Percentiles rank a stretch among this genome's conserved stretches.
These are phyloP conservation scores for Anagrus nilaparvatae DNA, from an alignment of 1,140 invertebrate genomes.

Conservation along the genomic window DNA sequence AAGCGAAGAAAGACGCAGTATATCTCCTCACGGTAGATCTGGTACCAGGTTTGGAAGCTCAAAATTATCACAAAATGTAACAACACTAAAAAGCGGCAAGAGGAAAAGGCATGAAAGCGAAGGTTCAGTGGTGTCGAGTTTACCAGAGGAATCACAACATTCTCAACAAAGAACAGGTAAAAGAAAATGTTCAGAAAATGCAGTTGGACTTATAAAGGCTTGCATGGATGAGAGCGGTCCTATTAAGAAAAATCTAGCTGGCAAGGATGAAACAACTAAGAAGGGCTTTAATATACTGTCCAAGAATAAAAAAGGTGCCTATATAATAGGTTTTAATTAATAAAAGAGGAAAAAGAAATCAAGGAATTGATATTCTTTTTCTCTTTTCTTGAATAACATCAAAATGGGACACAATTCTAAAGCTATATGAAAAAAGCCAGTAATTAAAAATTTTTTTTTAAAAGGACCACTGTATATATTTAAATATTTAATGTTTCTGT, in stretches of 20 bases:
- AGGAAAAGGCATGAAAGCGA: constrained; percentile 68
- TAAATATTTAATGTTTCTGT: background rate
- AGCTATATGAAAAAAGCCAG: too few species aligned
- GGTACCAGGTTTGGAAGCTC: constrained; percentile 26
- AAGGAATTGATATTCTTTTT: too few species aligned
- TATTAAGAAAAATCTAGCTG: constrained; percentile 37
- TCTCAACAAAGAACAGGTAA: constrained; percentile 43
- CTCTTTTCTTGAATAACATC: too few species aligned
- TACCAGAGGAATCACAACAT: constrained; percentile 44
- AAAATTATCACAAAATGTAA: constrained; percentile 18
- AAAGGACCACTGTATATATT: too few species aligned
- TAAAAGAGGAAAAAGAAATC: too few species aligned
- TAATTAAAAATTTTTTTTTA: too few species aligned
- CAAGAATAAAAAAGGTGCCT: constrained; percentile 40
- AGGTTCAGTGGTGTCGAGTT: constrained; percentile 52
- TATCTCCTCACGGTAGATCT: constrained; percentile 40
- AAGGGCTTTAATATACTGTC: constrained; percentile 40
- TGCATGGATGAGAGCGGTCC: constrained; percentile 50
- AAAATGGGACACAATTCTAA: too few species aligned
- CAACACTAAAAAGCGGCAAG: constrained; percentile 40
- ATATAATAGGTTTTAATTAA: constrained; percentile 16
- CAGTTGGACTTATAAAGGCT: constrained; percentile 55
- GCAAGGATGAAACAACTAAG: constrained; percentile 38
- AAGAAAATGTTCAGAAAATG: constrained; percentile 57
- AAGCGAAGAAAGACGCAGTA: constrained; percentile 43